Evolutionary conservation across 2,888 invertebrate genomes (phyloP).

Genomic region (Biston stratarius): DNA sequence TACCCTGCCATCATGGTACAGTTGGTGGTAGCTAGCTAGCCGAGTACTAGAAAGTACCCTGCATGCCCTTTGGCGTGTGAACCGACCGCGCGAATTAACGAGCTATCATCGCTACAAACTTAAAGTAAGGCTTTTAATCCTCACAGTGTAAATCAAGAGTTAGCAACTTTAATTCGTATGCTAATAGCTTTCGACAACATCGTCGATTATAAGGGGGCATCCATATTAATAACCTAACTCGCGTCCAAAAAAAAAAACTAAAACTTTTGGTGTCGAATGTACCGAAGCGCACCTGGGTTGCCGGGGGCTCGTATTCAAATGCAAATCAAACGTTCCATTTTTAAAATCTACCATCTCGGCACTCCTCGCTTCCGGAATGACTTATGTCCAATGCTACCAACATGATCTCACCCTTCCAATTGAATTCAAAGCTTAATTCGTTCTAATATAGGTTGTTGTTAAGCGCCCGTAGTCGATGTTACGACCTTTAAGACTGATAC

Average conservation of each 20-base stretch:
- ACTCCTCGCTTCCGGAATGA: slow-evolving; percentile 83
- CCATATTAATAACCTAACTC: slow-evolving; percentile 69
- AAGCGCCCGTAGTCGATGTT: slow-evolving; percentile 45
- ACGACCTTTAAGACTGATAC: slow-evolving; percentile 51
- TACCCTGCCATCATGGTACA: too few species aligned
- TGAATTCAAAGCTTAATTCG: slow-evolving; percentile 53
- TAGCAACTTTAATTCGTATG: slow-evolving; percentile 58
- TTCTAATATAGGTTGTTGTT: slow-evolving; percentile 44
- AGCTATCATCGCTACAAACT: too few species aligned
- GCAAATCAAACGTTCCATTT: slow-evolving; percentile 87
- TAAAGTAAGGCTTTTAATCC: background rate
- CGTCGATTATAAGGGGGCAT: slow-evolving; percentile 72
- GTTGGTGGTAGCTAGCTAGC: too few species aligned
- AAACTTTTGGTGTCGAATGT: slow-evolving; percentile 75
- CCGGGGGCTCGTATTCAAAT: slow-evolving; percentile 86
- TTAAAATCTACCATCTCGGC: slow-evolving; percentile 86
- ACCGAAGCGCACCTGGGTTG: slow-evolving; percentile 84
- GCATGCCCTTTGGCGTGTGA: too few species aligned
- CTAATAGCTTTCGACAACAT: slow-evolving; percentile 59
- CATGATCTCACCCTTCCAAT: slow-evolving; percentile 49
- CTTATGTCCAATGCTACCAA: slow-evolving; percentile 80
- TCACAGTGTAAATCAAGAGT: slow-evolving; percentile 29
- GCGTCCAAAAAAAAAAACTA: slow-evolving; percentile 48
- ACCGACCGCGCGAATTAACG: too few species aligned
- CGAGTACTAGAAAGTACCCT: too few species aligned